Percentiles rank a stretch among this genome's conserved stretches.
phyloP scores from a whole-genome alignment of 2,113 vertebrate species.

The Megalops atlanticus region DNA sequence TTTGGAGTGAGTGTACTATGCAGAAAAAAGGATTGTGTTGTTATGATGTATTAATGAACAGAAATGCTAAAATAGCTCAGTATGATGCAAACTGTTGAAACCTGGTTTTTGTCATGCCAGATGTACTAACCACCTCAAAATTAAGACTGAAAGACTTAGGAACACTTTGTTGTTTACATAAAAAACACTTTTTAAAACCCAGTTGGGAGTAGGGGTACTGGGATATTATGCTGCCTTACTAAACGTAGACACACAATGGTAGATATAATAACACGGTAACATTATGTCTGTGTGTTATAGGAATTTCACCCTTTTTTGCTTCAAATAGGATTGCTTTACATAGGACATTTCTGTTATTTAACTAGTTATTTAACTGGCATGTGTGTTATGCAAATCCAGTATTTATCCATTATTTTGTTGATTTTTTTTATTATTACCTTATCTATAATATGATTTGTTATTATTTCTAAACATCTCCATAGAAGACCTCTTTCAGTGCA shows the following conservation, averaged over 20 bases:
- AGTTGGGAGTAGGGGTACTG: background rate
- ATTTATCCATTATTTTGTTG: background rate
- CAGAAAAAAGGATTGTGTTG: background rate
- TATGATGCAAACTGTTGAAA: background rate
- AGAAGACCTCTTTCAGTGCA: background rate
- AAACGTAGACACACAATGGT: background rate
- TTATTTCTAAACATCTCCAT: background rate
- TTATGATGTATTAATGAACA: background rate
- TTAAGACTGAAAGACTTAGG: background rate
- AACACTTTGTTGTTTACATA: background rate
- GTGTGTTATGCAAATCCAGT: background rate
- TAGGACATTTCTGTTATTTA: background rate
- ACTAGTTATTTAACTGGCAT: background rate
- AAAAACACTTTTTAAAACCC: background rate
- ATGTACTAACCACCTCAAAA: background rate
- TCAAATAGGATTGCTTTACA: background rate
- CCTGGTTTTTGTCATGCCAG: background rate
- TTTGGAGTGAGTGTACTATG: background rate
- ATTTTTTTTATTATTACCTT: too few species aligned
- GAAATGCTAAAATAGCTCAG: background rate
- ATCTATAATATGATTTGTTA: too few species aligned
- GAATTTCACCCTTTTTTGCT: background rate
- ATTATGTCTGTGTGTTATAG: background rate
- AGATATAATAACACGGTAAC: background rate
- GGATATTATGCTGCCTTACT: background rate